Evolutionary conservation across 2,888 invertebrate species (phyloP).

Genomic region (Ophion ventricosus): DNA sequence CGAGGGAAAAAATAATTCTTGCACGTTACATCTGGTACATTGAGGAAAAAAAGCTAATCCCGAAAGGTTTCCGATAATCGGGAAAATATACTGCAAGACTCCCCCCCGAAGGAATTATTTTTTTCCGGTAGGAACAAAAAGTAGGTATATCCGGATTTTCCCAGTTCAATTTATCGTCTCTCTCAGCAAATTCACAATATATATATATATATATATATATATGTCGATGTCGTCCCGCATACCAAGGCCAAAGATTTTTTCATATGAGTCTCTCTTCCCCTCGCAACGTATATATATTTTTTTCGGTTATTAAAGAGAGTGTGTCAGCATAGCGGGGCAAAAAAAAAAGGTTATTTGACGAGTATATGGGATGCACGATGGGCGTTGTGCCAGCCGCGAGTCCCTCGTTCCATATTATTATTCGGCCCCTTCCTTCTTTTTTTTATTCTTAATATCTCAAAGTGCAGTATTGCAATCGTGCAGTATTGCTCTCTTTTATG

Average conservation of each 20-base stretch:
- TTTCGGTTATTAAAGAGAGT: constrained; percentile 61
- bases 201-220: neutral
- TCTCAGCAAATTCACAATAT: neutral
- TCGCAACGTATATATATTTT: constrained; percentile 19
- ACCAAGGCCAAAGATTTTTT: neutral
- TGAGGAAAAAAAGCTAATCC: neutral
- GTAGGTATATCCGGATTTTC: neutral
- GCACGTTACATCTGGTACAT: neutral
- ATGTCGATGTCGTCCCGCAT: neutral
- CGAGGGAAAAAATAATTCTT: neutral
- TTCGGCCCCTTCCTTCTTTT: constrained; percentile 14
- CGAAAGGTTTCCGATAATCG: neutral
- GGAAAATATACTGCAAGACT: neutral
- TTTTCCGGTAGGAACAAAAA: neutral
- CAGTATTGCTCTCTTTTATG: neutral
- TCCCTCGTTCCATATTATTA: constrained; percentile 36
- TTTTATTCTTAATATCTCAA: constrained; percentile 52
- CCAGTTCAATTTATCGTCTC: constrained; percentile 3
- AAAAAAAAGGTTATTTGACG: constrained; percentile 55
- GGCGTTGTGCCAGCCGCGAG: constrained; percentile 56
- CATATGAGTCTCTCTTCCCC: neutral
- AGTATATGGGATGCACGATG: constrained; percentile 26
- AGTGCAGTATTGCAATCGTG: constrained; percentile 50
- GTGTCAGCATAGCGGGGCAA: constrained; percentile 23
- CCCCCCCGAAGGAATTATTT: neutral